A percentile compares a stretch with the other conserved stretches of the same genome.
Evolutionary conservation across 30 jellyfish, hydroid and myxozoan genomes (phyloP).

Genomic region (Aurelia sp.): DNA sequence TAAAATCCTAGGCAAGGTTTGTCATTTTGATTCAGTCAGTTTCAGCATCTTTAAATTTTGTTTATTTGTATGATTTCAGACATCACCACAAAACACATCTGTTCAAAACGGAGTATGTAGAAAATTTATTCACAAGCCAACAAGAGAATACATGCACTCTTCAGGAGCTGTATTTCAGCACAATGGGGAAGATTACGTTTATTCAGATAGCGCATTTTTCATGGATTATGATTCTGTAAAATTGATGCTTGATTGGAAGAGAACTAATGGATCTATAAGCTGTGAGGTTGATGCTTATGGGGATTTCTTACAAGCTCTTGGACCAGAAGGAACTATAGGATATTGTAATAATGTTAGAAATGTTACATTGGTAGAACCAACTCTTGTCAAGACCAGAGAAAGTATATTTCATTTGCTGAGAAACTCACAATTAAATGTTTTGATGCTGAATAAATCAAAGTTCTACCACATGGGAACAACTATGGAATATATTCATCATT

Average conservation of each 20-base stretch:
- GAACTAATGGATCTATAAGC: constrained; percentile 32
- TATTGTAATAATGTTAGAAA: constrained; percentile 83
- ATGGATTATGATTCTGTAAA: constrained; percentile 67
- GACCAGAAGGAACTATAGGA: constrained; percentile 86
- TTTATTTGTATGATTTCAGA: constrained; percentile 8
- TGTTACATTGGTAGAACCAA: constrained; percentile 78
- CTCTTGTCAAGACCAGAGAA: constrained; percentile 77
- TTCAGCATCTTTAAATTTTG: background rate
- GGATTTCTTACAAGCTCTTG: constrained; percentile 93
- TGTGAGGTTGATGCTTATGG: constrained; percentile 99
- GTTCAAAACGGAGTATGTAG: constrained; percentile 69
- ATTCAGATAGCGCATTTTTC: constrained; percentile 91
- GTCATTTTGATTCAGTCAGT: too few species aligned
- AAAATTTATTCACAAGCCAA: constrained; percentile 88
- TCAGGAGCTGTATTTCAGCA: constrained; percentile 86
- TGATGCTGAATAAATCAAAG: constrained; percentile 84
- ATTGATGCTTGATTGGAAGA: constrained; percentile 76
- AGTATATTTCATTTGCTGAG: constrained; percentile 64
- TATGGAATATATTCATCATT: constrained; percentile 81
- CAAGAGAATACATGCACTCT: constrained; percentile 88
- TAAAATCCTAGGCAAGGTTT: too few species aligned
- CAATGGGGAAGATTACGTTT: constrained; percentile 81
- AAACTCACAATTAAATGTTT: constrained; percentile 62
- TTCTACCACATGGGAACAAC: constrained; percentile 97
- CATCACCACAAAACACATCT: constrained; percentile 4